A percentile compares a stretch with the other conserved stretches of the same genome.
phyloP scores from a whole-genome alignment of 2,888 invertebrate genomes.

The Disparrhopalites patrizii region DNA sequence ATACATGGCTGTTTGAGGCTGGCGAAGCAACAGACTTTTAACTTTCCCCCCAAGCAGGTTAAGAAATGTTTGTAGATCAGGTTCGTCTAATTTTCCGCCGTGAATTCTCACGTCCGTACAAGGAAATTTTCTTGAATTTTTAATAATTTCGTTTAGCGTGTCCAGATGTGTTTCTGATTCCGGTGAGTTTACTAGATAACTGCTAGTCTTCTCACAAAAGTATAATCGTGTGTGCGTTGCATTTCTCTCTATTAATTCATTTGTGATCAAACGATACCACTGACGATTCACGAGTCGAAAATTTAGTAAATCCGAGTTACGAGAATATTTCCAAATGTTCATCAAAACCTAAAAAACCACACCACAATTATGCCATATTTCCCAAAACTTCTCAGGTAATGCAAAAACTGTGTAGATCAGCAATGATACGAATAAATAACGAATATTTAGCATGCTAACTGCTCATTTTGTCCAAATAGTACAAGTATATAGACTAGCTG shows the following conservation, averaged over 20 bases:
- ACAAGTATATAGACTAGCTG: too few species aligned
- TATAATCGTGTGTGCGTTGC: neutral
- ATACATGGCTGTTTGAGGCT: neutral
- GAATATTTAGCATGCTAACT: too few species aligned
- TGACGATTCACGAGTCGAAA: neutral
- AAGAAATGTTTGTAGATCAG: neutral
- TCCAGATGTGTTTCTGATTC: neutral
- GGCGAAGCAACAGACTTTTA: neutral
- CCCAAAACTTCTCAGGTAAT: too few species aligned
- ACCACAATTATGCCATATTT: too few species aligned
- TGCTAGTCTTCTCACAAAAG: neutral
- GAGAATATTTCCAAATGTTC: neutral
- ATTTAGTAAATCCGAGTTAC: neutral
- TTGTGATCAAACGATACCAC: neutral
- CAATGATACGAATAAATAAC: too few species aligned
- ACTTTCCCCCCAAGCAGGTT: neutral
- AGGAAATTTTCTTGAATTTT: neutral
- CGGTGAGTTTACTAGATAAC: neutral
- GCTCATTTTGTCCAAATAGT: too few species aligned
- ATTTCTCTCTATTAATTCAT: neutral
- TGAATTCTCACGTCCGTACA: neutral
- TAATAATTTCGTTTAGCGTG: neutral
- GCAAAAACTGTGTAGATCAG: too few species aligned
- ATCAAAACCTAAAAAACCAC: neutral
- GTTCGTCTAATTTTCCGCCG: neutral